Percentiles rank a stretch among this genome's conserved stretches.
Conservation (phyloP, 2,113 vertebrate genomes). For the Syngnathus floridae region DNA sequence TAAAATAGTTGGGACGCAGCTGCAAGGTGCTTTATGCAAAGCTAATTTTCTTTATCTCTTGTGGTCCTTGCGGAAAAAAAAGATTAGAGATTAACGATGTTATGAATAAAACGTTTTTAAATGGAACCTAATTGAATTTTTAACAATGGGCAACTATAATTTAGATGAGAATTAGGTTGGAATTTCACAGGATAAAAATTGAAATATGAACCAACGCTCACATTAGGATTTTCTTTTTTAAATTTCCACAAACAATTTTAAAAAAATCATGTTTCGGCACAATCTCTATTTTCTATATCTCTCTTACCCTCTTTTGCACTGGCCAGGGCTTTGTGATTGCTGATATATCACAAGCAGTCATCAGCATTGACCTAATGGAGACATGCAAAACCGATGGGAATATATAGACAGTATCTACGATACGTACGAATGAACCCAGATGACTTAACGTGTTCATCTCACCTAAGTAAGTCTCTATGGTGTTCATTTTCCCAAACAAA, state of each 20-base stretch:
- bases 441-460: slow-evolving; percentile 10
- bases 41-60: no score
- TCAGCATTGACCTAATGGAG: slow-evolving; percentile 87
- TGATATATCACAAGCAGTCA: slow-evolving; percentile 97
- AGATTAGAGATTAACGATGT: no score
- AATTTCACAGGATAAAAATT: neutral
- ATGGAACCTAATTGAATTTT: neutral
- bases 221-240: neutral
- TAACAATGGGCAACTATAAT: neutral
- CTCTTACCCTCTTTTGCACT: slow-evolving; percentile 85
- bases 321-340: slow-evolving; percentile 99
- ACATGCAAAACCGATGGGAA: neutral
- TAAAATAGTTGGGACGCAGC: slow-evolving; percentile 6
- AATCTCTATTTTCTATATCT: slow-evolving; percentile 1
- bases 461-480: slow-evolving; percentile 90
- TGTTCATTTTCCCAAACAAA: slow-evolving; percentile 84
- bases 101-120: neutral
- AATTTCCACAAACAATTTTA: neutral
- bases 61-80: no score
- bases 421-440: neutral
- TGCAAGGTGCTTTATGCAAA: neutral
- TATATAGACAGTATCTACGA: neutral
- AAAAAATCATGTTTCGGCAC: neutral
- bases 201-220: neutral
- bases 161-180: neutral